Conservation (phyloP, 2,113 vertebrate genomes). For the Myiagra hebetior region DNA sequence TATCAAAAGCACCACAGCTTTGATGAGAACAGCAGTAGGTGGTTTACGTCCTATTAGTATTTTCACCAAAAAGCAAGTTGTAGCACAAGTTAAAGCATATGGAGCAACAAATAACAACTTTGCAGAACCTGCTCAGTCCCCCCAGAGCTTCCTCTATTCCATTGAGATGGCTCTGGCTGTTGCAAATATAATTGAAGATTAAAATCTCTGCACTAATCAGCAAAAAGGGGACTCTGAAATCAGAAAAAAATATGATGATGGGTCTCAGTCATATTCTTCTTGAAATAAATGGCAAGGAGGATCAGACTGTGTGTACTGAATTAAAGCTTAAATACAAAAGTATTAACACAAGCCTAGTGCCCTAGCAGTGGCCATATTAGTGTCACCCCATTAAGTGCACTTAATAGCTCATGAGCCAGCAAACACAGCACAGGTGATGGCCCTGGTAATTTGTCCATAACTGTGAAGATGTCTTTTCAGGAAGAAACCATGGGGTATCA, state of each 20-base stretch:
- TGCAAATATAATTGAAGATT: not conserved
- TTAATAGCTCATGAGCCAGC: constrained; percentile 11
- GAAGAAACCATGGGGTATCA: not conserved
- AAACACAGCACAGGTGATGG: not conserved
- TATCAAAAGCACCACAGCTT: not conserved
- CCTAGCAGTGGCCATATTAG: not conserved
- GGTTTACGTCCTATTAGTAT: not conserved
- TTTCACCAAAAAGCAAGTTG: not conserved
- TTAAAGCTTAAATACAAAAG: not conserved
- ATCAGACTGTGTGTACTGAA: not conserved
- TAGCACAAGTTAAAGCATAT: not conserved
- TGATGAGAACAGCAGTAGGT: not conserved
- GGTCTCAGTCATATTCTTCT: not conserved
- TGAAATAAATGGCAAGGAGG: not conserved
- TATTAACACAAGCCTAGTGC: not conserved
- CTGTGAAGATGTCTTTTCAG: not conserved
- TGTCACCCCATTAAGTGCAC: not conserved
- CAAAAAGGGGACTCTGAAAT: not conserved
- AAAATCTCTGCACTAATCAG: not conserved
- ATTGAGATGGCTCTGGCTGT: not conserved
- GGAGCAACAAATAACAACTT: not conserved
- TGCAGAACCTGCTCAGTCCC: not conserved
- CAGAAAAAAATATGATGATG: not conserved
- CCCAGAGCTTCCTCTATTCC: not conserved
- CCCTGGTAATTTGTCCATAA: not conserved